A percentile compares a stretch with the other conserved stretches of the same genome.
phyloP scores from a whole-genome alignment of 2,797 vertebrate species.

The Euthynnus affinis region DNA sequence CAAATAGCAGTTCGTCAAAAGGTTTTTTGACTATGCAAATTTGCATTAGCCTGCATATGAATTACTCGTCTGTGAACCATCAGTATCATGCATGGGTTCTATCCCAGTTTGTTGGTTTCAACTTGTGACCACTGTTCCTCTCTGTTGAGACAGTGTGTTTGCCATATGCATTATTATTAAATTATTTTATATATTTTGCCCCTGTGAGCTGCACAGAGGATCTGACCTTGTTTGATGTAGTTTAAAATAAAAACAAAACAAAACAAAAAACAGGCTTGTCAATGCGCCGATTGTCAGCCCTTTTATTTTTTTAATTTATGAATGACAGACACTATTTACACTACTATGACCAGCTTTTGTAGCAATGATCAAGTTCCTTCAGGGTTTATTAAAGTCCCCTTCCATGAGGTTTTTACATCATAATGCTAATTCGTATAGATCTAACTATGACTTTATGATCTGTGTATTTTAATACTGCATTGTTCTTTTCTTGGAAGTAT shows the following conservation, averaged over 20 bases:
- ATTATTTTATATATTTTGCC: background rate
- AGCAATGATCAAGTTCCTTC: background rate
- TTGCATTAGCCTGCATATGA: background rate
- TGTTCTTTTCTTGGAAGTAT: background rate
- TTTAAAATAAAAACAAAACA: background rate
- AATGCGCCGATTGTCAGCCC: background rate
- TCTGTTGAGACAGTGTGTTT: background rate
- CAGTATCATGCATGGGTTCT: background rate
- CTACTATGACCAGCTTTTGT: background rate
- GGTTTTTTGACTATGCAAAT: background rate
- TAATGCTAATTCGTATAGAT: background rate
- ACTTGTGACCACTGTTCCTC: background rate
- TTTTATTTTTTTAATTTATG: no score
- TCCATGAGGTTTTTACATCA: background rate
- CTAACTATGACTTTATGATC: background rate
- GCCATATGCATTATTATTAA: background rate
- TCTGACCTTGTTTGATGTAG: background rate
- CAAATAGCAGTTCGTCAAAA: background rate
- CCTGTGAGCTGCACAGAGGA: background rate
- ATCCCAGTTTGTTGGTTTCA: background rate
- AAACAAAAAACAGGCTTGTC: no score
- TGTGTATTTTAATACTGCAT: background rate
- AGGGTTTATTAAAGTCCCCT: background rate
- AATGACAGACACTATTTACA: background rate
- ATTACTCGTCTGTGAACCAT: background rate